Conservation (phyloP, 2,888 invertebrate genomes). For the Rhamnusium bicolor region DNA sequence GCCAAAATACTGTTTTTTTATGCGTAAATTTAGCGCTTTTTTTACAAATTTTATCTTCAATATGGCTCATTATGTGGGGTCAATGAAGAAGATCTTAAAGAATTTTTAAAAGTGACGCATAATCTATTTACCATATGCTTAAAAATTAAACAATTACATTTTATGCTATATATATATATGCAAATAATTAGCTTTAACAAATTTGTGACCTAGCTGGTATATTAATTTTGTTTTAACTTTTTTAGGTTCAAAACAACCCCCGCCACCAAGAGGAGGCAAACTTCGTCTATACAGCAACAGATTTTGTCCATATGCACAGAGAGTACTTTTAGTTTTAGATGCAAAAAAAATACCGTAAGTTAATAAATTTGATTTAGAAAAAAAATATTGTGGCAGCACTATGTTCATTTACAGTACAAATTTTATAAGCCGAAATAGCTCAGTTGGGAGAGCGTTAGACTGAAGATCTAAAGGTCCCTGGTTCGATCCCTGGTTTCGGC, state of each 20-base stretch:
- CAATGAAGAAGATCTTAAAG: no score
- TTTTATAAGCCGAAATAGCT: slow-evolving; percentile 79
- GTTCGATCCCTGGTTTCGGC: slow-evolving; percentile 83
- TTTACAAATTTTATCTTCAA: no score
- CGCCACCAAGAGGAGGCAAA: slow-evolving; percentile 74
- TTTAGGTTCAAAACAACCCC: slow-evolving; percentile 79
- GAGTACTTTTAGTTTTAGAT: slow-evolving; percentile 82
- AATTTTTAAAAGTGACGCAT: no score
- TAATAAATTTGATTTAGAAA: neutral
- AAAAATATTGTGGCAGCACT: no score
- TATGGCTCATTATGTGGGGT: no score
- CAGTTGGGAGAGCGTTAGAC: slow-evolving; percentile 88
- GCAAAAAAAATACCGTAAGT: slow-evolving; percentile 83
- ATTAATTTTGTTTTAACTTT: slow-evolving; percentile 42
- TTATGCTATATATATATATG: no score
- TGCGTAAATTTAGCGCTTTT: no score
- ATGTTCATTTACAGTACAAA: neutral
- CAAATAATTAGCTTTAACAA: no score
- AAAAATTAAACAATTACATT: no score
- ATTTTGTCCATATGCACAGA: slow-evolving; percentile 88
- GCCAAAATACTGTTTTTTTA: no score
- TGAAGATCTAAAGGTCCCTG: slow-evolving; percentile 83
- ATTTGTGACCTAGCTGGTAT: no score
- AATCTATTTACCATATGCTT: no score
- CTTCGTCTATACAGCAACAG: slow-evolving; percentile 87